Evolutionary conservation across 2,113 vertebrate species (phyloP), one percentile per base, ranked within the genome.

Genomic region (Anolis carolinensis): DNA sequence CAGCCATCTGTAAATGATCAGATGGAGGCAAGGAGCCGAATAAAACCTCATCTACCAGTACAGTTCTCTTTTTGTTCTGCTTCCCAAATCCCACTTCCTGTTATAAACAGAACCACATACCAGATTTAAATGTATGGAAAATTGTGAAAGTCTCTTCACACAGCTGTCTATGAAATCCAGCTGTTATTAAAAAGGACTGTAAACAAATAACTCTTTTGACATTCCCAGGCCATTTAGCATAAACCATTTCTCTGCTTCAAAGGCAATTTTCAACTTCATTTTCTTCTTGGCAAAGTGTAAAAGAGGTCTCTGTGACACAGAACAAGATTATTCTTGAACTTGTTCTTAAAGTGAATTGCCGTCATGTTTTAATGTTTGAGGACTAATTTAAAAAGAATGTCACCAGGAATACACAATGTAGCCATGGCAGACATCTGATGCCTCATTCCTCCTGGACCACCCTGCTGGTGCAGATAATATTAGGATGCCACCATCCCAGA

Each of bases 1-100:
- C 90, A 91, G 91, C 91, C 93, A 96, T 95, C 94, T 96, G 95
- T 90, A 95, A 94, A 79, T 88, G 93, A 97, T 96, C 92, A 94
- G 91, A 92, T 94, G 91, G 62, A 83, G 78, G 92, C 93, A 85
- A 94, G 87, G 63, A 88, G 84, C 93, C 85, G 81, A 81, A 92
- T 76, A 90, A 88, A 93, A 90, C 85, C 88, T 95, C 78, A 91
- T 93, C 89, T 84, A 84, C 81, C 93, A 86, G 90, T 89, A 82
- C 76, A 90, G 86, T 94, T 95, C 90, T 88, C 79, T 95, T 92
- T 94, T 93, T 93, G 93, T 93, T 91, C 91, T 89, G 32, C 67
- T 92, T 89, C 84, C 89, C 62, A 90, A 94, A 87, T 87, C 79
- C 89, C 92, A 91, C 89, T 94, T 92, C 89, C 92, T 94, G 85